Evolutionary conservation across 2,888 invertebrate species (phyloP), one percentile per base, ranked within the genome.

Genomic region (Drosophila lacicola): DNA sequence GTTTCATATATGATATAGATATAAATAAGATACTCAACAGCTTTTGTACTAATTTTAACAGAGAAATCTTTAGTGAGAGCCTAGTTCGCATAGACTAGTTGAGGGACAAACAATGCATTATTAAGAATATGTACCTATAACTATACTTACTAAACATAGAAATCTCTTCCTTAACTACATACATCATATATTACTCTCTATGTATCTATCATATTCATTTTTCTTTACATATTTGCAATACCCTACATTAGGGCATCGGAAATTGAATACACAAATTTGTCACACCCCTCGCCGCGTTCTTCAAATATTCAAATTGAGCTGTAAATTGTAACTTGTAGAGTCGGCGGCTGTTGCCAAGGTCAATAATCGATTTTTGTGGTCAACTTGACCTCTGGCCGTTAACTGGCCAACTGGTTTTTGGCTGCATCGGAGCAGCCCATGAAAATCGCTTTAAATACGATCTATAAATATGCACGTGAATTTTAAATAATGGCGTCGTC

Each of bases 281-380:
- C 64, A 64, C 73, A 57, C 73, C 78, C 61, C 78, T 65, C 46
- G 51, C 47, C 37, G 49, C 13, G 21, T 47, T 78, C 25, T 63
- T 88, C 70, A 86, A 88, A 85, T 85, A 85, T 85, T 85, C 66
- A 85, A 88, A 88, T 83, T 74, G 77, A 86, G 77, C 70, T 74
- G 78, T 85, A 86, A 86, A 83, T 75, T 81, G 82, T 87, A 78
- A 87, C 65, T 70, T 77, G 76, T 71, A 69, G 72, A 69, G 62
- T 62, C 63, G 67, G 67, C 84, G 88, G 72, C 75, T 88, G 85
- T 82, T 78, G 70, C 70, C 86, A 84, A 88, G 84, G 84, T 80
- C 70, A 71, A 5, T 25, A 49, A 42, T 70, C 64, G 70, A 66
- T 65, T 68, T 64, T 53, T 72, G 62, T 65, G 62, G 64, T 51